Percentiles rank a stretch among this genome's conserved stretches.
Evolutionary conservation across 2,113 vertebrate species (phyloP).

Genomic region (Poecilia latipinna): DNA sequence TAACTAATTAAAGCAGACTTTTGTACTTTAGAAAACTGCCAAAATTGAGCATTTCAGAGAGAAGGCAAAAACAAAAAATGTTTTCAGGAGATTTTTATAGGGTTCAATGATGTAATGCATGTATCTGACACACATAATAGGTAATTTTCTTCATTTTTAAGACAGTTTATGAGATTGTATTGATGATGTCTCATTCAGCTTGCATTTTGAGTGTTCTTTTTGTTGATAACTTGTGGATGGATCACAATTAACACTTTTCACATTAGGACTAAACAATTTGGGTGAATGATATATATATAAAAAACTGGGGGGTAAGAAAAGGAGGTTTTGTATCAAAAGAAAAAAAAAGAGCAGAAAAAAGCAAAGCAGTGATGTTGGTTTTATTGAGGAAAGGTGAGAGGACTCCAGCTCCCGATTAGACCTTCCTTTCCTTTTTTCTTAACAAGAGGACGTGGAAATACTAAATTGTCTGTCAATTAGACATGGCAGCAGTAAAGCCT

Average conservation of each 20-base stretch:
- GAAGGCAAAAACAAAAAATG: neutral
- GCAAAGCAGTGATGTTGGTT: conserved; percentile 5
- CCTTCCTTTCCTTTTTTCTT: conserved; percentile 41
- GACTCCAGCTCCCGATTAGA: conserved; percentile 18
- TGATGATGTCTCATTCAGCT: neutral
- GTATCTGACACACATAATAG: neutral
- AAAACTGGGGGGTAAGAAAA: rapidly evolving
- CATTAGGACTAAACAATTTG: neutral
- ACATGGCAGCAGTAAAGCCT: conserved; percentile 75
- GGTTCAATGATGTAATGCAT: neutral
- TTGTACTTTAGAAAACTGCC: neutral
- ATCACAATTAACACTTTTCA: neutral
- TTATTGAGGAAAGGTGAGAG: conserved; percentile 36
- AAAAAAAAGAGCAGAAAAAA: neutral
- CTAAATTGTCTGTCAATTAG: conserved; percentile 79
- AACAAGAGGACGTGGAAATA: conserved; percentile 72
- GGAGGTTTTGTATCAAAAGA: conserved; percentile 1
- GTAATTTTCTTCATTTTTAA: neutral
- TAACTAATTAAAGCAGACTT: neutral
- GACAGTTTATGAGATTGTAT: neutral
- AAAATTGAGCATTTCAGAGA: neutral
- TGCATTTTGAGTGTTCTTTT: neutral
- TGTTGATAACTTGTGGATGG: conserved; percentile 11
- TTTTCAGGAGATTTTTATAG: neutral
- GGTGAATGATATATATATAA: neutral